Evolutionary conservation across 2,113 vertebrate genomes (phyloP), one percentile per base, ranked within the genome.

Genomic region (Asarcornis scutulata): DNA sequence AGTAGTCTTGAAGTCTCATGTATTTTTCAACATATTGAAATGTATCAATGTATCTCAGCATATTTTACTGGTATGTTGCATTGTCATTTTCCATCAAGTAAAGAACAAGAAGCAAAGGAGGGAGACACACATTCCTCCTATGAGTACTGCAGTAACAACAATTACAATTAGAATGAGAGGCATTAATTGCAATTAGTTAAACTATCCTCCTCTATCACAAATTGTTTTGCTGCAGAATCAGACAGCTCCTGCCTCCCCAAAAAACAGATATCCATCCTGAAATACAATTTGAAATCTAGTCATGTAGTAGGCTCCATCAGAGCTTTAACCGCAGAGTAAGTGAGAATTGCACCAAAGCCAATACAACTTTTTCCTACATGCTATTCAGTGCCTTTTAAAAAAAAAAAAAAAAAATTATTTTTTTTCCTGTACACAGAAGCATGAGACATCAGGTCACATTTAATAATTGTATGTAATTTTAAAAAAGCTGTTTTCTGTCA

Each of bases 1-100:
- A 93, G 89, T 88, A 89, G 34, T 62, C 44, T 89, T 91, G 75
- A 86, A 86, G 64, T 42, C 86, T 91, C 83, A 86, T 93, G 25
- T 85, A 91, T 96, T 95, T 96, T 96, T 96, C 69, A 96, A 69
- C 48, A 78, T 86, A 85, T 11, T 91, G 78, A 89, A 95, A 91
- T 90, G 17, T 92, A 52, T 84, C 59, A 95, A 91, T 90, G 17
- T 92, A 52, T 84, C 59, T 73, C 66, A n/a, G 60, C 67, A 63
- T 92, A 93, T 91, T 96, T 95, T 73, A 89, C 40, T 55, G 60
- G 56, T 48, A 84, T 79, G 71, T 64, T 53, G 58, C 55, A 84
- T 76, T 93, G 76, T 86, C 93, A 84, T 90, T 96, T 79, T 88
- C 67, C 46, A 79, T 48, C 90, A 96, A 56, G 40, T 91, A 50